phyloP scores from a whole-genome alignment of 1,140 invertebrate species.

The Aphaenogaster floridana region DNA sequence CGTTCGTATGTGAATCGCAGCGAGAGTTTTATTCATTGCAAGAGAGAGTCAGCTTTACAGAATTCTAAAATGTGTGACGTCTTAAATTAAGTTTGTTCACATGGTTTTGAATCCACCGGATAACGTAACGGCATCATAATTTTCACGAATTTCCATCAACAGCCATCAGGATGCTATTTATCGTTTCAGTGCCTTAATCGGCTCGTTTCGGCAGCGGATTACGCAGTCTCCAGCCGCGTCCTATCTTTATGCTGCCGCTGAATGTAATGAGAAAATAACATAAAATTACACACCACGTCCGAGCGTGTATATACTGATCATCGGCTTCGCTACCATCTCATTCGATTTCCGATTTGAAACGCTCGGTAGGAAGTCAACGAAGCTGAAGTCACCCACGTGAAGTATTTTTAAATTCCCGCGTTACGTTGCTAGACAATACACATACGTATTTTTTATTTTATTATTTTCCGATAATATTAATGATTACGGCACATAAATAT shows the following conservation, averaged over 20 bases:
- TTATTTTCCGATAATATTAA: not conserved
- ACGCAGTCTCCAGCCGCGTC: conserved; percentile 60
- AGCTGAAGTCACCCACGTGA: conserved; percentile 1
- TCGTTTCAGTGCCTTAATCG: conserved; percentile 63
- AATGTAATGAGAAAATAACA: conserved; percentile 79
- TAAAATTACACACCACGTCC: conserved; percentile 78
- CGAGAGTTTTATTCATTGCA: conserved; percentile 6
- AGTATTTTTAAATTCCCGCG: conserved; percentile 19
- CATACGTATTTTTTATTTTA: not conserved
- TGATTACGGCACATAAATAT: not conserved
- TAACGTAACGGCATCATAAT: conserved; percentile 22
- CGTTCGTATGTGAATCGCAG: conserved; percentile 21
- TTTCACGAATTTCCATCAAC: conserved; percentile 10
- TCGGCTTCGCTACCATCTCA: conserved; percentile 4
- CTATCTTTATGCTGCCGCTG: conserved; percentile 51
- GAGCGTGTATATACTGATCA: conserved; percentile 60
- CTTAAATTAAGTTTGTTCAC: not conserved
- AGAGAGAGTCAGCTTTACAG: not conserved
- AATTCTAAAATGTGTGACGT: not conserved
- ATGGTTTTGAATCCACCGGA: conserved; percentile 6
- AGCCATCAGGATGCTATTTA: conserved; percentile 52
- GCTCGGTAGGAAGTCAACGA: conserved; percentile 18
- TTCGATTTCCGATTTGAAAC: conserved; percentile 55
- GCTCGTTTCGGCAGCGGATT: conserved; percentile 67
- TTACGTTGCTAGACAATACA: too few species aligned